A percentile compares a stretch with the other conserved stretches of the same genome.
Conservation (phyloP, 2,888 invertebrate species). For the Hybos culiciformis region DNA sequence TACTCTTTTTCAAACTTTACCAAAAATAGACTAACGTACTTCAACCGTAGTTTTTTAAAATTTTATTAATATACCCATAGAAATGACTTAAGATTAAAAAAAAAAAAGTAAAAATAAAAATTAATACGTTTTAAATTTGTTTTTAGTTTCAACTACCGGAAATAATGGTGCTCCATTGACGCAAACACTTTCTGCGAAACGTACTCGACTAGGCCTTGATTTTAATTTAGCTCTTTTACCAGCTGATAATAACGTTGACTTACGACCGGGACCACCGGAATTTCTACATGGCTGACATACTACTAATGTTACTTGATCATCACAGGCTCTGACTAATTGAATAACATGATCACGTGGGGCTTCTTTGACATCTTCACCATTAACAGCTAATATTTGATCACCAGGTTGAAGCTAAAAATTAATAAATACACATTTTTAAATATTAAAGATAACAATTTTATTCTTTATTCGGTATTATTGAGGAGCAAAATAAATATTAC, state of each 20-base stretch:
- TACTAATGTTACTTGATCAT: constrained; percentile 56
- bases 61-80: no score
- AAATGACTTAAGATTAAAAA: no score
- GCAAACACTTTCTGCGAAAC: constrained; percentile 81
- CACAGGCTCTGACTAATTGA: constrained; percentile 69
- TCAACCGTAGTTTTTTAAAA: no score
- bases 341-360: constrained; percentile 83
- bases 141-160: constrained; percentile 43
- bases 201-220: constrained; percentile 67
- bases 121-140: no score
- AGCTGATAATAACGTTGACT: constrained; percentile 75
- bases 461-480: no score
- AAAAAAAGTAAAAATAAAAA: no score
- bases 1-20: no score
- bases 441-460: no score
- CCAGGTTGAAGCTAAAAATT: constrained; percentile 59
- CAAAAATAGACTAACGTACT: no score
- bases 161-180: constrained; percentile 72
- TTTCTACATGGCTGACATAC: constrained; percentile 73
- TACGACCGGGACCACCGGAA: constrained; percentile 43
- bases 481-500: no score
- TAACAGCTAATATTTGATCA: constrained; percentile 80
- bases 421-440: constrained; percentile 6
- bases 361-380: constrained; percentile 76
- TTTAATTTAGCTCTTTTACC: constrained; percentile 72